These are phyloP conservation scores for Beaufortia kweichowensis DNA, from an alignment of 2,113 vertebrate species.

Conservation along the genomic window DNA sequence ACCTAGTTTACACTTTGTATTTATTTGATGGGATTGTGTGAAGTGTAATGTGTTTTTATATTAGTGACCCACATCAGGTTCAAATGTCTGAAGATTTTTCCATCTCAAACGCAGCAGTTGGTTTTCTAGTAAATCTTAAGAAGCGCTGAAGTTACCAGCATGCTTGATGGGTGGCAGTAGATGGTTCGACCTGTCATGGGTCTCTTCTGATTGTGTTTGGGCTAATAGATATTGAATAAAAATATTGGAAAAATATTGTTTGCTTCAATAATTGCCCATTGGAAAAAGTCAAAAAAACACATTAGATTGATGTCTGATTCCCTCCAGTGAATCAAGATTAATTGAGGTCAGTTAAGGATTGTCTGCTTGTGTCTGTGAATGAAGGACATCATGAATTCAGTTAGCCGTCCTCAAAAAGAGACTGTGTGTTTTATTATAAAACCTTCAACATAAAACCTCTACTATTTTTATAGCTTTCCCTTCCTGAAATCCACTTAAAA, in stretches of 20 bases:
- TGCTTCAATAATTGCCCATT: constrained; percentile 10
- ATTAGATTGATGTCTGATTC: constrained; percentile 25
- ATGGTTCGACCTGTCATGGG: not conserved
- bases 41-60: no score
- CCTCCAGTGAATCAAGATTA: constrained; percentile 44
- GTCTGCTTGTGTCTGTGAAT: constrained; percentile 11
- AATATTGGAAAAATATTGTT: no score
- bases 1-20: not conserved
- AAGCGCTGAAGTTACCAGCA: not conserved
- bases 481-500: no score
- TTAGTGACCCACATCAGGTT: not conserved
- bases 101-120: not conserved
- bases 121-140: not conserved
- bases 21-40: not conserved
- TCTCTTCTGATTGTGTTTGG: not conserved
- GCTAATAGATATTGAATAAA: no score
- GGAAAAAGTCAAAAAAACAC: constrained; percentile 36
- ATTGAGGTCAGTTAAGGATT: constrained; percentile 35
- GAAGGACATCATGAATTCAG: constrained; percentile 42
- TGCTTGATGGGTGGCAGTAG: not conserved
- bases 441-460: not conserved
- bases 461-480: no score
- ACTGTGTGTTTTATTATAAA: constrained; percentile 25
- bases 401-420: constrained; percentile 34
- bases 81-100: not conserved